Base-by-base conservation (phyloP, 1,140 invertebrate species). In the Lordiphosa mommai region DNA sequence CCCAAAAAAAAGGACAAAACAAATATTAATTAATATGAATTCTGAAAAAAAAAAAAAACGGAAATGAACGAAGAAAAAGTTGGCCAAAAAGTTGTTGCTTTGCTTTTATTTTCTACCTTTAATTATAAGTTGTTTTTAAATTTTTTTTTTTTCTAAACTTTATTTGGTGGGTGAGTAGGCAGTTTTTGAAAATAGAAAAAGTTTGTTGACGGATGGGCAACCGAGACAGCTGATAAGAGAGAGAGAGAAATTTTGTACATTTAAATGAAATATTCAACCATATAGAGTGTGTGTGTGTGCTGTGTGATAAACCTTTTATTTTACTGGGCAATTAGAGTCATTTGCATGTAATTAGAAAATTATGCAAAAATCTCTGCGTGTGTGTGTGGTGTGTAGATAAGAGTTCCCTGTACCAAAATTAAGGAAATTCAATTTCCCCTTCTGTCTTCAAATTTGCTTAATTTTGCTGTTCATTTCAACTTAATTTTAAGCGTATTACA, bases 11-110 rank as follows among this genome's bases (percentile, higher is more conserved):
- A 43, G 70, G 57, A 52, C 57, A 36, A 63, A 71, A 50, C 65
- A 80, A 80, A 80, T 67, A 80, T 71, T 80, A 80, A 80, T 80
- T 80, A 80, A 74, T 74, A 74, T 60, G 76, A 82, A 80, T 82
- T 58, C 57, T 14, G 53, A 64, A 84, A 71, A 60, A 71, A 14
- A 49, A 53, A 51, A 59, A 47, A 41, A 29, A 23, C 20, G 20
- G 20, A 23, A 23, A 23, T 23, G 20, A 23, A 43, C 34, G 17
- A 33, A 60, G 43, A 13, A 40, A 66, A 76, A 82, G 71, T 71
- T 53, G 43, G 13, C 13, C 6, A 20, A 20, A 74, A 68, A 70
- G 50, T 80, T 40, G 34, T 57, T 40, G 46, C 32, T 63, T 46
- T 66, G 29, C 50, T 48, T n/a, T 64, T 50, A 41, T 71, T 33